phyloP scores from a whole-genome alignment of 2,797 vertebrate species.

The Alcedo atthis region DNA sequence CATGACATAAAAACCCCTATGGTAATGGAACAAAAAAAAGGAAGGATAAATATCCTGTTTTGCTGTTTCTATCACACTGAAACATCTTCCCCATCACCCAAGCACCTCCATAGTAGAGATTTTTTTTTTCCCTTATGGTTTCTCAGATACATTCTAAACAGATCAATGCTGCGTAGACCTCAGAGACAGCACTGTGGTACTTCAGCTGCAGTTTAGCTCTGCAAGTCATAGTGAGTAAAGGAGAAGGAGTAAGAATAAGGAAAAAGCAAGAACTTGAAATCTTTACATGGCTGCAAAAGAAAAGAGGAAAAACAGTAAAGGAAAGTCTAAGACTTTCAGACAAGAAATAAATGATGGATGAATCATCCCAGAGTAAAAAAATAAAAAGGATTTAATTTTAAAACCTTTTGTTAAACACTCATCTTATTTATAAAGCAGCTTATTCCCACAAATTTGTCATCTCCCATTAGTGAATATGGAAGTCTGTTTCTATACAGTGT shows the following conservation, averaged over 20 bases:
- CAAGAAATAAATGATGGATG: background rate
- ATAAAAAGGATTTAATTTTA: background rate
- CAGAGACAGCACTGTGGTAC: background rate
- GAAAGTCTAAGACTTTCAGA: background rate
- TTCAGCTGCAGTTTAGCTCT: background rate
- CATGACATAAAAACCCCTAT: background rate
- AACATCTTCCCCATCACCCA: background rate
- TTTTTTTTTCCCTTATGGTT: background rate
- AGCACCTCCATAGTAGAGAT: background rate
- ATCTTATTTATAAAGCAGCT: conserved; percentile 39
- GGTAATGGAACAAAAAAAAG: background rate
- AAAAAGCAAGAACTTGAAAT: conserved; percentile 31
- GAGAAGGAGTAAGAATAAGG: conserved; percentile 16
- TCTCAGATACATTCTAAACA: background rate
- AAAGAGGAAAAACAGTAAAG: background rate
- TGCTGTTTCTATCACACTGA: background rate
- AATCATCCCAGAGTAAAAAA: background rate
- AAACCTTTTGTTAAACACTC: conserved; percentile 35
- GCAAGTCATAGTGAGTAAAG: background rate
- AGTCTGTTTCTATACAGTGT: background rate
- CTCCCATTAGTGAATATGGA: background rate
- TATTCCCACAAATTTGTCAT: background rate
- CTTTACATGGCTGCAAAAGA: background rate
- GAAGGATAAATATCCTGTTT: background rate
- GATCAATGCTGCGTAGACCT: background rate